These are phyloP conservation scores for Fragum fragum DNA, from an alignment of 2,888 invertebrate genomes.

Conservation along the genomic window DNA sequence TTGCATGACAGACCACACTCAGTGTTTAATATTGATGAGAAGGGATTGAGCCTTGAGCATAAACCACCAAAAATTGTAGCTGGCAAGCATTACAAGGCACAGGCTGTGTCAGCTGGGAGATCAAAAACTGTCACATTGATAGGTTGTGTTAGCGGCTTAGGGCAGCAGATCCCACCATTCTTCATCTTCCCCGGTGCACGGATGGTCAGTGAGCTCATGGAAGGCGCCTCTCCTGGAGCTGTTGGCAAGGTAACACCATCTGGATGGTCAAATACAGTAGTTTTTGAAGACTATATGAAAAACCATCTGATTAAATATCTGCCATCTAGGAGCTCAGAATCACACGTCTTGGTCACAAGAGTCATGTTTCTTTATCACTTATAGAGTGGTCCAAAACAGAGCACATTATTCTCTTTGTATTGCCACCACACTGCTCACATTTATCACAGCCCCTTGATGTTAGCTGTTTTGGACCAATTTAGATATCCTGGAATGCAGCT, in stretches of 20 bases:
- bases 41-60: no score
- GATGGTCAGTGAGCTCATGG: no score
- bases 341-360: conserved; percentile 38
- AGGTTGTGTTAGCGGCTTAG: conserved; percentile 31
- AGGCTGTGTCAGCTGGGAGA: conserved; percentile 34
- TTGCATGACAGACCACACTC: conserved; percentile 44
- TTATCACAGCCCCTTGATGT: no score
- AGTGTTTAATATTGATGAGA: conserved; percentile 54
- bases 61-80: conserved; percentile 41
- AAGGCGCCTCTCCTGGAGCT: no score
- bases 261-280: conserved; percentile 53
- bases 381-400: no score
- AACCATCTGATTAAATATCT: conserved; percentile 53
- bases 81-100: conserved; percentile 4
- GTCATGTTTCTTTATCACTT: conserved; percentile 41
- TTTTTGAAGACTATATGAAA: conserved; percentile 48
- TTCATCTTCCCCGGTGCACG: conserved; percentile 61
- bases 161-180: conserved; percentile 38
- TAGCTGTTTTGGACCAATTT: no score
- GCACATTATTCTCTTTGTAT: no score
- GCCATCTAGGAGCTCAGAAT: no score
- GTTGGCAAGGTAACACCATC: conserved; percentile 31
- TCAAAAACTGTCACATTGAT: conserved; percentile 37
- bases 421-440: no score
- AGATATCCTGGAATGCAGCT: no score